Base-by-base conservation (phyloP, 2,888 invertebrate genomes). In the Drosophila barbarae region DNA sequence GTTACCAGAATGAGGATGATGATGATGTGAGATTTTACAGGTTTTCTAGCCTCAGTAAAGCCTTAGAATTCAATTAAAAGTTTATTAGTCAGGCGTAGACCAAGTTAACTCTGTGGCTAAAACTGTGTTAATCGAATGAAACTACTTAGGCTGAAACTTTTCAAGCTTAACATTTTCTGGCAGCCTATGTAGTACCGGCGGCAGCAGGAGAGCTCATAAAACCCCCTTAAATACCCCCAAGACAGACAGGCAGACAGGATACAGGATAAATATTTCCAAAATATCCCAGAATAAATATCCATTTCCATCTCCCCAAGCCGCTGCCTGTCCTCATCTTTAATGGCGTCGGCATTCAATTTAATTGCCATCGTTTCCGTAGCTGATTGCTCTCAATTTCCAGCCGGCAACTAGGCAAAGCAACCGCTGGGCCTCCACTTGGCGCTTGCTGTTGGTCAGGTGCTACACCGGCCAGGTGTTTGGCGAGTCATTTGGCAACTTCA, bases 31-130 rank as follows among this genome's bases (percentile, higher is more conserved):
- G 36, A 50, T 44, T 26, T 38, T 64, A 46, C 38, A 61, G 49
- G 64, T 60, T 67, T 52, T 47, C 54, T 66, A 69, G 34, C 60
- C 71, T 65, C 65, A 59, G 63, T 34, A 41, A 58, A 26, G 67
- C 67, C 65, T 69, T 46, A 50, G 51, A 82, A 80, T 76, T 72
- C 77, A 84, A 84, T 80, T 80, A 80, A 79, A 80, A 85, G 57
- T 76, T 80, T 67, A 73, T 69, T 69, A 69, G 71, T 63, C 61
- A 53, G 54, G 58, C 55, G 30, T 42, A 52, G 71, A 61, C 42
- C 36, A 71, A 69, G 55, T 61, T 75, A 71, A 70, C 65, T 64
- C 73, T 71, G 69, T 56, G 84, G 78, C 53, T 64, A 53, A 69
- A 70, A 69, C 57, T 65, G 68, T 50, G 70, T 74, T 84, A 65